Evolutionary conservation across 1,140 invertebrate species (phyloP), one percentile per base, ranked within the genome.

Genomic region (Archivesica marissinica): DNA sequence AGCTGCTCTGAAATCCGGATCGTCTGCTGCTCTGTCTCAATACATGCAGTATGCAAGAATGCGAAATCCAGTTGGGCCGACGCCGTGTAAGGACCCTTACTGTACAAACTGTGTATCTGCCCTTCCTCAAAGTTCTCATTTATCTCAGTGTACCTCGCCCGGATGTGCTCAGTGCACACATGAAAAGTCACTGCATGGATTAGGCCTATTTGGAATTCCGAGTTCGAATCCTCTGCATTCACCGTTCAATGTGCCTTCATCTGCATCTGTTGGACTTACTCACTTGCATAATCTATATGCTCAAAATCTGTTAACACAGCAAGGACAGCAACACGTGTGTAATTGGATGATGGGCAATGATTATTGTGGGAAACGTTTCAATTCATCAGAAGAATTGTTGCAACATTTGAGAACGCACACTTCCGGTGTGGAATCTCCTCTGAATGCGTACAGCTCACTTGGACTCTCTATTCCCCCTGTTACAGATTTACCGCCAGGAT

Each of bases 121-220:
- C 86, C 95, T 98, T n/a, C 41, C 64, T 92, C 97, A 98, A 93
- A 97, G 96, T 88, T 96, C 91, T 56, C 93, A 92, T 90, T 85
- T 93, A 87, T 92, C 96, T 33, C 95, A 96, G 0, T 98, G 98
- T 93, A 98, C 97, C 17, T 97, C 97, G 20, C 97, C 97, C 80
- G 98, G 98, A 13, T 99, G 98, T 94, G 97, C 97, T 1, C 98
- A 99, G 93, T 99, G 98, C 94, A 98, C 98, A 93, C 98, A 99
- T 92, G 97, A 98, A 93, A 98, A 99, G 93, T 88, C 97, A 56
- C 85, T 92, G 0, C 97, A 97, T 95, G 90, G 90, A 72, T 50
- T 91, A 9, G 88, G 89, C 54, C 6, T 68, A 17, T 87, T 88
- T 64, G 88, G 88, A 84, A 74, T 89, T 30, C 79, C 84, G 41